Evolutionary conservation across 2,888 invertebrate genomes (phyloP), one percentile per base, ranked within the genome.

Genomic region (Bedellia somnulentella): DNA sequence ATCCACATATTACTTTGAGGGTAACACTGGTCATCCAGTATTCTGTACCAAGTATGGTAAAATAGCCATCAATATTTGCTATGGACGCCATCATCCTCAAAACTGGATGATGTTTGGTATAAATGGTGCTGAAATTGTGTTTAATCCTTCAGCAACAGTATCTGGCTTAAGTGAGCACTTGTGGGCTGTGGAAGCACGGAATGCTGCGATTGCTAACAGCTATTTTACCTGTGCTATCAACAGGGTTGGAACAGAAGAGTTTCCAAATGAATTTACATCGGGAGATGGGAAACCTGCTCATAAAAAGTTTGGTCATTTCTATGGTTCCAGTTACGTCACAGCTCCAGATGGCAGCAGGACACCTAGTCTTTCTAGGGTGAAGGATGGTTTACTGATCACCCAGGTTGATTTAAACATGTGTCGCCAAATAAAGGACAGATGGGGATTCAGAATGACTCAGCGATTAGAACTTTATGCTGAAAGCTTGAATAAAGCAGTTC

Each of bases 31-130:
- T 0, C 99, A 99, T 71, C 93, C 92, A 5, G 97, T 99, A 3
- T 94, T 93, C 57, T 61, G 87, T 52, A 94, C 93, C 0, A 82
- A 82, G 40, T 94, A 82, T 68, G 94, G 93, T 1, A 88, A 82
- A 51, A 87, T 99, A 43, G 98, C 89, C 2, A 81, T 99, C 9
- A 98, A 98, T 50, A 96, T 98, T 45, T 99, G 99, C 59, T 99
- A 96, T 64, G 99, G 98, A 0, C 85, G 99, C 4, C 99, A 99
- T 62, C 98, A 99, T 70, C 98, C 98, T 1, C 85, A 90, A 41
- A 98, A 98, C 58, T 99, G 99, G 99, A 78, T 97, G 67, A 93
- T 93, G 90, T 98, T 93, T 75, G 97, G 93, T 0, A 52, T 98
- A 12, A 98, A 99, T 68, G 96, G 96, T 3, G 99, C 99, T 2